Base-by-base conservation (phyloP, 1,140 invertebrate genomes). In the Drosophila tropicalis region DNA sequence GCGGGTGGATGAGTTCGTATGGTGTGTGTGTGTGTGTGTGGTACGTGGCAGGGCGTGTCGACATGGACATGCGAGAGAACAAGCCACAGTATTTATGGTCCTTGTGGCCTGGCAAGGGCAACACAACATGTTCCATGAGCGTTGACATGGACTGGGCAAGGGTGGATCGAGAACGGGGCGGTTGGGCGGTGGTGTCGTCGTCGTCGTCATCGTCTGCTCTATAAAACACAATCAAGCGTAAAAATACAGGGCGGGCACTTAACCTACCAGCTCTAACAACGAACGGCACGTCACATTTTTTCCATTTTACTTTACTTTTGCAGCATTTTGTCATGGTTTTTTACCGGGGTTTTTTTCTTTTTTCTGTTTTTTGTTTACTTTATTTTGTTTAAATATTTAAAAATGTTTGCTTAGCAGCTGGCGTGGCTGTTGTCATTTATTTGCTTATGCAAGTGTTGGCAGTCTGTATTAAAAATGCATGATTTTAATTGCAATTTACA, bases 211-310 rank as follows among this genome's bases (percentile, higher is more conserved):
- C 78, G 74, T 75, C 62, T 75, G 76, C 76, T 51, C 73, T 80
- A 89, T 89, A 89, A 89, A 89, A 89, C 85, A 89, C 85, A 89
- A 89, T 89, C 85, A 89, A 90, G 81, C 84, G 81, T 89, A 79
- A 89, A 84, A 87, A 83, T 87, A 79, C 72, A 76, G 84, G 76
- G 76, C 72, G 72, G 84, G 70, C 84, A 83, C 83, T 89, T 87
- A 89, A 86, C 84, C 83, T 70, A 74, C 58, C 68, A 55, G 62
- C 77, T 55, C 62, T 15, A 56, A 64, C 40, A 55, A 51, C 70
- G 44, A 47, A 78, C 82, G 67, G 82, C 75, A 86, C 82, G 76
- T 89, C 79, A 84, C 74, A 70, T 70, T 70, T 47, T 72, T 72
- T 64, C 65, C 34, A 29, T 29, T 71, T 70, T 76, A 67, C 70